Conservation (phyloP, 2,113 vertebrate genomes). For the Malaclemys terrapin region DNA sequence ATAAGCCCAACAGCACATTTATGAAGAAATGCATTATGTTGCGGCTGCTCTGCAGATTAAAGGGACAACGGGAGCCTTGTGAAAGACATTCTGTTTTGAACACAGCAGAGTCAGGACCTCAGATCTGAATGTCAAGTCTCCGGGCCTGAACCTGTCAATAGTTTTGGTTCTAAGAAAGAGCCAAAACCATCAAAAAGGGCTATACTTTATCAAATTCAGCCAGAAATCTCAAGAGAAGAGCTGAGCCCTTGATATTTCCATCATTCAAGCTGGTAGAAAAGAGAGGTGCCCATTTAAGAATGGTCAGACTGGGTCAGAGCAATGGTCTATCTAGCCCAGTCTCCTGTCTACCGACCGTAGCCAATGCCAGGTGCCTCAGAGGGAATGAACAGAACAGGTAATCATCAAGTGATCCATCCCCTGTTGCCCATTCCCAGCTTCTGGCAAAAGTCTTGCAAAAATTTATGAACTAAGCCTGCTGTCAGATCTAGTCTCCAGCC, state of each 20-base stretch:
- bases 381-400: no score
- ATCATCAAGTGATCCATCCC: no score
- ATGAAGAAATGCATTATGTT: background rate
- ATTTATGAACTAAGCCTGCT: background rate
- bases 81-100: background rate
- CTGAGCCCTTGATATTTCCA: background rate
- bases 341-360: no score
- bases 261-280: background rate
- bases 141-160: background rate
- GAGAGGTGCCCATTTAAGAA: background rate
- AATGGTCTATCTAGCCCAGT: no score
- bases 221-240: background rate
- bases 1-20: background rate
- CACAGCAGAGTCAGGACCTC: background rate
- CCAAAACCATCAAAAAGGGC: background rate
- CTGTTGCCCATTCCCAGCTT: no score
- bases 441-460: background rate
- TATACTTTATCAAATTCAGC: background rate
- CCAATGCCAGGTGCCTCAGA: no score
- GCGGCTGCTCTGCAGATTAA: background rate
- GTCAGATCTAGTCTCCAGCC: background rate
- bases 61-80: background rate
- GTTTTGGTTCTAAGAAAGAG: background rate
- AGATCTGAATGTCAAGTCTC: background rate
- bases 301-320: no score